Base-by-base conservation (phyloP, 2,113 vertebrate species). In the Smithornis capensis region DNA sequence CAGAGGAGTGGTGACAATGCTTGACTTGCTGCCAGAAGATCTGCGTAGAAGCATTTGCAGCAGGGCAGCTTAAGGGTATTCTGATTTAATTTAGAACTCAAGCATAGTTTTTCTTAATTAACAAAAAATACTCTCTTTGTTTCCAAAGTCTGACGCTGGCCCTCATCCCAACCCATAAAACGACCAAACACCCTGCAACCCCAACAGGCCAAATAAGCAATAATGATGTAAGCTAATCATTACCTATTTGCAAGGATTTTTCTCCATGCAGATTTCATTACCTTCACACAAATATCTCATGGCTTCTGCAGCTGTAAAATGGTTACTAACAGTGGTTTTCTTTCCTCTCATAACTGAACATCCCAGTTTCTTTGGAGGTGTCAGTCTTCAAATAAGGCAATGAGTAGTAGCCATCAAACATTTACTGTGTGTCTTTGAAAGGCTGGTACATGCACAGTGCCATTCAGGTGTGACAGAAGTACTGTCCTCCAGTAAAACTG, bases 41-140 rank as follows among this genome's bases (percentile, higher is more conserved):
- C 94, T 86, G 75, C 5, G 3, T 74, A 86, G 88, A 91, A 94
- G 49, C 75, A 86, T 45, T 95, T 18, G 3, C 82, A 96, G 94
- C 90, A 74, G 82, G 84, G 38, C 83, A 90, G 92, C 79, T 96
- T 94, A 91, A 95, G 92, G 52, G 19, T 86, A 88, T 92, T 93
- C 86, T 92, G 83, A 89, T 56, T 92, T 83, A 88, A 96, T 94
- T 94, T 91, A 85, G 79, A 91, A 88, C 75, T 80, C 84, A 83
- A 88, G 77, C 42, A 63, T 65, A 50, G 53, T 93, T 95, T 94
- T 95, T 92, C 82, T 95, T 94, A 80, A 95, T 86, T 92, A 94
- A 94, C 49, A 65, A 85, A 89, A 95, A 90, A 73, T 62, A 77
- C 59, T 62, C 19, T 74, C 89, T 83, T 90, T 90, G 65, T 93